These are phyloP conservation scores for Garra rufa DNA, from an alignment of 2,113 vertebrate species.

Conservation along the genomic window DNA sequence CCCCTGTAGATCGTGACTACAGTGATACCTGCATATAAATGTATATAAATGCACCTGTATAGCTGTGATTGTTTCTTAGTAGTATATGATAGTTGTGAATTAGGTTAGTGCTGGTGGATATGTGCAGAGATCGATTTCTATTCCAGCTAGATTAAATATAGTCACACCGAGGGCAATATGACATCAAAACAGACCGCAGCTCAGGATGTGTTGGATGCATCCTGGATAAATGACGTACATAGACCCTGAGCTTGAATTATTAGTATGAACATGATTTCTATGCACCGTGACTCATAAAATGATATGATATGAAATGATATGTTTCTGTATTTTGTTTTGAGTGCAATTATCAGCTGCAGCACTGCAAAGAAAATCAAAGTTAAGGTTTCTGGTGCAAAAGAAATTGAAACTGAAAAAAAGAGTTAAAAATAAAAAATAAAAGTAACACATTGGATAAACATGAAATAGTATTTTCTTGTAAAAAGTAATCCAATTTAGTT, in stretches of 20 bases:
- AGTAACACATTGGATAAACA: not conserved
- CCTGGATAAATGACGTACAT: not conserved
- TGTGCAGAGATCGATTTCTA: slow-evolving; percentile 29
- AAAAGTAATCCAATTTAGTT: not conserved
- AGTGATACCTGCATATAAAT: slow-evolving; percentile 41
- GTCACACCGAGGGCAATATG: not conserved
- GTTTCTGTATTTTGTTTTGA: not conserved
- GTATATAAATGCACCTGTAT: slow-evolving; percentile 11
- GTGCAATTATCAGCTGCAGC: not conserved
- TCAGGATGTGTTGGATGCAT: slow-evolving; percentile 1
- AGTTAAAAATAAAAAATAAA: not conserved
- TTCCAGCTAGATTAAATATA: slow-evolving; percentile 23
- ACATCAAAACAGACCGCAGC: not conserved
- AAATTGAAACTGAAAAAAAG: not conserved
- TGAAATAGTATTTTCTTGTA: not conserved
- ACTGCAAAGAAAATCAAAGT: not conserved
- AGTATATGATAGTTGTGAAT: not conserved
- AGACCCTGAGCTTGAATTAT: not conserved
- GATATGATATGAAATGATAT: not conserved
- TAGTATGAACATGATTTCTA: not conserved
- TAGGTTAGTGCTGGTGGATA: slow-evolving; percentile 1
- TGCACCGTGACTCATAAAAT: not conserved
- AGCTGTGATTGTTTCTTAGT: slow-evolving; percentile 3
- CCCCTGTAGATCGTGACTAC: slow-evolving; percentile 49
- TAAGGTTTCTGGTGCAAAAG: not conserved